Percentiles rank a stretch among this genome's conserved stretches.
phyloP scores from a whole-genome alignment of 2,113 vertebrate species.

The Ploceus nigricollis region DNA sequence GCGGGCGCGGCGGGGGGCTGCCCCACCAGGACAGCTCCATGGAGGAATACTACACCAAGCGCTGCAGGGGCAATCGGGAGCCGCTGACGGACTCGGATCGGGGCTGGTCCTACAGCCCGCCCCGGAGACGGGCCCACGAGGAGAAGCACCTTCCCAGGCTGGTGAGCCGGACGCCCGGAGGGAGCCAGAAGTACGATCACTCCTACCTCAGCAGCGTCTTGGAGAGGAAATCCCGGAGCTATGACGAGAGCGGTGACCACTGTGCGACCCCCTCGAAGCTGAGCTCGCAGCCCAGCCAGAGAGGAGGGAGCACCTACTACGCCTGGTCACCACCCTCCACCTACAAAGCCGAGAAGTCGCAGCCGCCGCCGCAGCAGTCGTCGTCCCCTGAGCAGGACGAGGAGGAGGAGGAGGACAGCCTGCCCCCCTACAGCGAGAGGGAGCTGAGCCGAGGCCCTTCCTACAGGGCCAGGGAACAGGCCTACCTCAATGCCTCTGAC shows the following conservation, averaged over 20 bases:
- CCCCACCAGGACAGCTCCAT: constrained; percentile 68
- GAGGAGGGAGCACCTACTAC: constrained; percentile 72
- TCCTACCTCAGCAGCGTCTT: constrained; percentile 81
- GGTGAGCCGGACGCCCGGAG: constrained; percentile 75
- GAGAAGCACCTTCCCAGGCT: constrained; percentile 78
- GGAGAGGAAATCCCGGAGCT: constrained; percentile 82
- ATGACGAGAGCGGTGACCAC: constrained; percentile 69
- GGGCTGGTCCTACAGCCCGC: constrained; percentile 77
- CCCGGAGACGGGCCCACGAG: constrained; percentile 75
- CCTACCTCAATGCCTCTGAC: constrained; percentile 69
- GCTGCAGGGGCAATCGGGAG: constrained; percentile 70
- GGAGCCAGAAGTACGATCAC: constrained; percentile 82
- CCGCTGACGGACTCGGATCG: constrained; percentile 64
- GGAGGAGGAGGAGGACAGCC: constrained; percentile 79
- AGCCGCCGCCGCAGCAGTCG: constrained; percentile 54
- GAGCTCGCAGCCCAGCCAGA: constrained; percentile 76
- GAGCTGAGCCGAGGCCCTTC: constrained; percentile 78
- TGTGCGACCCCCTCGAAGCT: constrained; percentile 83
- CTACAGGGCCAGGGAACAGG: constrained; percentile 72
- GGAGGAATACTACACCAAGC: constrained; percentile 70
- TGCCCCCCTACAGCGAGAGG: constrained; percentile 81
- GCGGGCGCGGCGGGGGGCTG: background rate
- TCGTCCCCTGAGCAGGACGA: constrained; percentile 66
- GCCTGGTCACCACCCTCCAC: constrained; percentile 75
- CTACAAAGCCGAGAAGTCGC: constrained; percentile 67